A percentile compares a stretch with the other conserved stretches of the same genome.
Evolutionary conservation across 2,888 invertebrate genomes (phyloP).

Genomic region (Nemapogon koenigi): DNA sequence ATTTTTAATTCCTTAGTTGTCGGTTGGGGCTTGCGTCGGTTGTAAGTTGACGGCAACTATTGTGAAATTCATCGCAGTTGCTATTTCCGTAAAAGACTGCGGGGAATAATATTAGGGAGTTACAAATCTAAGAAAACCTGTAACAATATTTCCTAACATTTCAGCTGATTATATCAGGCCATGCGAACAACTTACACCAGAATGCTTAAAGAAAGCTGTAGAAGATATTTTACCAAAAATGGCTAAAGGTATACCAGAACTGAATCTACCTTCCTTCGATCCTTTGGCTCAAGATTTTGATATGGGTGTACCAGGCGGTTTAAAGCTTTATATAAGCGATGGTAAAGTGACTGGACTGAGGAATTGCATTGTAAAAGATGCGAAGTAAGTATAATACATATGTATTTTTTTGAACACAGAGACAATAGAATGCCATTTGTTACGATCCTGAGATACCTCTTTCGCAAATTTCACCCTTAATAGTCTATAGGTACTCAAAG

Average conservation of each 20-base stretch:
- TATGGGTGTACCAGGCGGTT: slow-evolving; percentile 29
- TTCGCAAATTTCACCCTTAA: too few species aligned
- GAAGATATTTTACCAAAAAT: slow-evolving; percentile 34
- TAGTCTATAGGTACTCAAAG: too few species aligned
- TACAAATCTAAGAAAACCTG: too few species aligned
- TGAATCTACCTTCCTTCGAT: slow-evolving; percentile 29
- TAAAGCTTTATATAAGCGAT: slow-evolving; percentile 31
- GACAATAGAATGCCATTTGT: too few species aligned
- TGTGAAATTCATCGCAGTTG: too few species aligned
- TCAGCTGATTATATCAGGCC: slow-evolving; percentile 29
- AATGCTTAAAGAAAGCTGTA: slow-evolving; percentile 32
- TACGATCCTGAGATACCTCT: too few species aligned
- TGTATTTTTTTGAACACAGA: too few species aligned
- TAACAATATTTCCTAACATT: slow-evolving; percentile 12
- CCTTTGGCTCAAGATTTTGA: slow-evolving; percentile 26
- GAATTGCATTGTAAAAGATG: slow-evolving; percentile 34
- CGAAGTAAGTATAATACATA: slow-evolving; percentile 9
- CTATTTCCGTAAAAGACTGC: too few species aligned
- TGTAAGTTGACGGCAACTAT: too few species aligned
- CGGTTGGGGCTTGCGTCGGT: too few species aligned
- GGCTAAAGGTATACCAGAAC: slow-evolving; percentile 32
- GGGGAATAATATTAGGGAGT: too few species aligned
- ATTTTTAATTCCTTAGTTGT: too few species aligned
- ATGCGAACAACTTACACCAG: slow-evolving; percentile 30
- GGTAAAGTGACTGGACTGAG: slow-evolving; percentile 34